Conservation (phyloP, 2,888 invertebrate species). For the Branchellion lobata region DNA sequence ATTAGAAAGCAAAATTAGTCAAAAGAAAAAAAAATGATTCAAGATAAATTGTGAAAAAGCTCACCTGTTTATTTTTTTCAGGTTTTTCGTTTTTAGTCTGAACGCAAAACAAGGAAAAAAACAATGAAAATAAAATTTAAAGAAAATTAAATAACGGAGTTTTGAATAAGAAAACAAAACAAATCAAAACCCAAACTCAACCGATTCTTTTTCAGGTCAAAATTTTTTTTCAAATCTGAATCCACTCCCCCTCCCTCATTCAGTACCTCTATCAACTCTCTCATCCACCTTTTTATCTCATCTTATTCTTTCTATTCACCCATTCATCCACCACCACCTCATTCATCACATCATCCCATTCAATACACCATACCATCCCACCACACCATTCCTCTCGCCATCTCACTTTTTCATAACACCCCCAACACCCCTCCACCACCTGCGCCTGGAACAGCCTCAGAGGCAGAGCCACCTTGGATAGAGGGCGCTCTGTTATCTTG, state of each 20-base stretch:
- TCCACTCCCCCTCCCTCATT: no score
- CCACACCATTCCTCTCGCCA: no score
- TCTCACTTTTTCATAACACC: no score
- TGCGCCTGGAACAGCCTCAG: conserved; percentile 71
- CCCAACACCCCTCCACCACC: conserved; percentile 53
- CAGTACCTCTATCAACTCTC: no score
- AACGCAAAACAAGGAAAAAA: background rate
- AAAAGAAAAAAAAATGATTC: no score
- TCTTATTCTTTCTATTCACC: no score
- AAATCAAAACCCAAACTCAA: conserved; percentile 1
- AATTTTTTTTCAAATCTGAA: no score
- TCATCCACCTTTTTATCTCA: no score
- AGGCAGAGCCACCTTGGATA: conserved; percentile 69
- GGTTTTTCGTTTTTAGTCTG: background rate
- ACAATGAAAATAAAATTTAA: background rate
- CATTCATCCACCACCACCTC: background rate
- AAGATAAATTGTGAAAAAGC: background rate
- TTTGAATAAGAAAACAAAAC: background rate
- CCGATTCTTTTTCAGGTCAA: no score
- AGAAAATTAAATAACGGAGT: background rate
- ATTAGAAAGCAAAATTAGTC: no score
- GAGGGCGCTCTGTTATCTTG: conserved; percentile 64
- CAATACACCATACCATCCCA: no score
- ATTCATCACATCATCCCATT: background rate
- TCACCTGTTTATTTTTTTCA: background rate